phyloP scores from a whole-genome alignment of 2,888 invertebrate species.

The Petrolisthes manimaculis region DNA sequence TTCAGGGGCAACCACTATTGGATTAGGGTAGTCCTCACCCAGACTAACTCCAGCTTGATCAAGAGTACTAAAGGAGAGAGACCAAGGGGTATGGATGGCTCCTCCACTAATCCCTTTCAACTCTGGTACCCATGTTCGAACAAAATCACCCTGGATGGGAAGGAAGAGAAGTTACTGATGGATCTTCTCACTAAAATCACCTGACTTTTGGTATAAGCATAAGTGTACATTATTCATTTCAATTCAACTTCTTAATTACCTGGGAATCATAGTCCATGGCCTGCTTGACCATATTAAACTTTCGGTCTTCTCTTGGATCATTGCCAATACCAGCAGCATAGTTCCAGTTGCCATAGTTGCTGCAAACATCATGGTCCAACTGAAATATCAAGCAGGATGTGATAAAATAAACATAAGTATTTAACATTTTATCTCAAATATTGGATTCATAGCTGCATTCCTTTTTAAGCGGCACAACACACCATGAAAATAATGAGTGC shows the following conservation, averaged over 20 bases:
- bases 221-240: not conserved
- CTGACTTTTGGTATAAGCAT: not conserved
- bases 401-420: not conserved
- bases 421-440: not conserved
- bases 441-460: no score
- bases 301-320: slow-evolving; percentile 69
- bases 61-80: slow-evolving; percentile 57
- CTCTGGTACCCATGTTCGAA: slow-evolving; percentile 70
- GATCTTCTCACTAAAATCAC: not conserved
- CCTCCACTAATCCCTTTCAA: slow-evolving; percentile 65
- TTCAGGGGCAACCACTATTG: slow-evolving; percentile 66
- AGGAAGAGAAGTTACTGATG: not conserved
- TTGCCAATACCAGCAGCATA: slow-evolving; percentile 70
- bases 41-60: slow-evolving; percentile 53
- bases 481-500: no score
- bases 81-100: slow-evolving; percentile 67
- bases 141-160: slow-evolving; percentile 68
- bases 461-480: no score
- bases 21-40: slow-evolving; percentile 66
- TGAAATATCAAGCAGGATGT: not conserved
- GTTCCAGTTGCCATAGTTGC: slow-evolving; percentile 71
- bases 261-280: slow-evolving; percentile 67
- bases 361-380: slow-evolving; percentile 70
- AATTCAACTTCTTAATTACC: slow-evolving; percentile 21
- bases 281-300: slow-evolving; percentile 67